Evolutionary conservation across 2,113 vertebrate genomes (phyloP).

Genomic region (Aleadryas rufinucha): DNA sequence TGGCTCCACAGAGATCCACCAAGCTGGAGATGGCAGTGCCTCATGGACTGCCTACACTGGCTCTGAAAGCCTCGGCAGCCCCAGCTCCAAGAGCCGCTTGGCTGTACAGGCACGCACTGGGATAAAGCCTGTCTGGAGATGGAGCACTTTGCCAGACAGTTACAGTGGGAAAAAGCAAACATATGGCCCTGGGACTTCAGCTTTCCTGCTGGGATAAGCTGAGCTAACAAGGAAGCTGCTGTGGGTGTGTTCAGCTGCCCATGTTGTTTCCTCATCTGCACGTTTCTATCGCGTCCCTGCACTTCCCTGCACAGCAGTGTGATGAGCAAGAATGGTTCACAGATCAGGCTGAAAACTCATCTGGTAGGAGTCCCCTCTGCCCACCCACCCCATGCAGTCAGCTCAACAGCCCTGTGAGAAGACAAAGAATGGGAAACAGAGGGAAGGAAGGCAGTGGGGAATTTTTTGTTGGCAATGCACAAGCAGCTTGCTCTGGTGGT

Average conservation of each 20-base stretch:
- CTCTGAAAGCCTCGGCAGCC: background rate
- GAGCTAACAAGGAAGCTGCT: background rate
- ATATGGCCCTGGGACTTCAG: background rate
- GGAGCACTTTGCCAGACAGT: accelerated
- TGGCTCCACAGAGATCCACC: background rate
- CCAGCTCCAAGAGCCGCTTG: accelerated
- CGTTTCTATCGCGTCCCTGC: background rate
- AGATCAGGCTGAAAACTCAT: background rate
- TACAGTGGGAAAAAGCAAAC: background rate
- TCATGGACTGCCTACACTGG: background rate
- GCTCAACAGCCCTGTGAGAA: background rate
- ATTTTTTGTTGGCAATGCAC: background rate
- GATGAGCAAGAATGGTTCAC: background rate
- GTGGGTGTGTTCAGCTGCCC: background rate
- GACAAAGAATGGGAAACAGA: background rate
- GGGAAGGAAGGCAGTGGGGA: background rate
- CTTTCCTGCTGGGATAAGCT: background rate
- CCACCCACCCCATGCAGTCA: accelerated
- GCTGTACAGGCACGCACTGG: background rate
- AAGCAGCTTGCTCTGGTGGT: background rate
- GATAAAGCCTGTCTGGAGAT: background rate
- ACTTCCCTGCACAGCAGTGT: background rate
- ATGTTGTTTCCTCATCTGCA: background rate
- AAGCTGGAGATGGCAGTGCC: background rate
- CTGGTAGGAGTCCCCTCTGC: background rate